phyloP scores from a whole-genome alignment of 2,888 invertebrate species.

The Drosophila koepferae region DNA sequence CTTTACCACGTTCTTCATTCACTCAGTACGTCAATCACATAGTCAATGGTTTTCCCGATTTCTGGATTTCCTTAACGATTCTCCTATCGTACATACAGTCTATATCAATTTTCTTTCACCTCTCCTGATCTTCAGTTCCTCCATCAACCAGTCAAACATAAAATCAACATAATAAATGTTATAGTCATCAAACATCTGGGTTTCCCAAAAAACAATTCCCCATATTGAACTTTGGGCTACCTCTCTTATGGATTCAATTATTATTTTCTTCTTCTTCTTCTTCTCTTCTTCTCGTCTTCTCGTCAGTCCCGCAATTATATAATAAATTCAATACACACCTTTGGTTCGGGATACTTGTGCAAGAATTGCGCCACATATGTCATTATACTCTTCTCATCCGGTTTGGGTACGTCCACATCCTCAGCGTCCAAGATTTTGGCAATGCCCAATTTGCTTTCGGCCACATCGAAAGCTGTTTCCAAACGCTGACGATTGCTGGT shows the following conservation, averaged over 20 bases:
- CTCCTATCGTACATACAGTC: no score
- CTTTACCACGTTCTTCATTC: no score
- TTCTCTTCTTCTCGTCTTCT: no score
- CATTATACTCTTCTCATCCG: slow-evolving; percentile 99
- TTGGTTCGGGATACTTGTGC: slow-evolving; percentile 96
- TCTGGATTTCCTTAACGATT: no score
- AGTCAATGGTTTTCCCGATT: no score
- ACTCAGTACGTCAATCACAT: no score
- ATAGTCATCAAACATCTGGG: no score
- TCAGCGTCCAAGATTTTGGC: slow-evolving; percentile 96
- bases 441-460: slow-evolving; percentile 96
- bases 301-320: not conserved
- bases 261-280: not conserved
- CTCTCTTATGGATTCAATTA: not conserved
- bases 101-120: no score
- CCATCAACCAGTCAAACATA: no score
- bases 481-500: slow-evolving; percentile 93
- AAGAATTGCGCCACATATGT: slow-evolving; percentile 99
- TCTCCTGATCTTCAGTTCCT: no score
- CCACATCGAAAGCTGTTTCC: slow-evolving; percentile 96
- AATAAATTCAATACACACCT: slow-evolving; percentile 84
- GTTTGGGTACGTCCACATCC: slow-evolving; percentile 97
- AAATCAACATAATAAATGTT: no score
- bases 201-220: not conserved
- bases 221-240: not conserved